Evolutionary conservation across 2,797 vertebrate genomes (phyloP).

Genomic region (Microcaecilia unicolor): DNA sequence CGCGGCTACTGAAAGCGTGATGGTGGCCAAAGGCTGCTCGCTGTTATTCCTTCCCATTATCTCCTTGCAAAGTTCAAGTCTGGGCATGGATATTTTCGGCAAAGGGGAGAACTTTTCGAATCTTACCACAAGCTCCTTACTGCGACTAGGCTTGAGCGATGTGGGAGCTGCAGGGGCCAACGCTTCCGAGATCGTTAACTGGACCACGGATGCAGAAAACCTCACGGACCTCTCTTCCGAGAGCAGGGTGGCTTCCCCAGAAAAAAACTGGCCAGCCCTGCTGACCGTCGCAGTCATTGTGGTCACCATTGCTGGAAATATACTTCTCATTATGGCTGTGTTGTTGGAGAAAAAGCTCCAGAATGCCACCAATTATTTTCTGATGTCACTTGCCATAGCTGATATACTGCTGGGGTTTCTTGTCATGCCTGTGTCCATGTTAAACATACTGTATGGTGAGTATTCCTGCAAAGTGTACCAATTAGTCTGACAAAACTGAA

Average conservation of each 20-base stretch:
- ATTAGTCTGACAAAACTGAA: too few species aligned
- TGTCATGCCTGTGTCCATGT: slow-evolving; percentile 94
- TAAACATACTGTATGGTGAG: slow-evolving; percentile 94
- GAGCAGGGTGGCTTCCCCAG: slow-evolving; percentile 31
- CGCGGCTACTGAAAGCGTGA: slow-evolving; percentile 23
- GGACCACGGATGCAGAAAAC: slow-evolving; percentile 45
- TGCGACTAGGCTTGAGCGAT: slow-evolving; percentile 36
- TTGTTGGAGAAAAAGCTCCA: slow-evolving; percentile 94
- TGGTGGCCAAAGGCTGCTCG: slow-evolving; percentile 29
- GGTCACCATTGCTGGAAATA: slow-evolving; percentile 88
- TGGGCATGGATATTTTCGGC: slow-evolving; percentile 56
- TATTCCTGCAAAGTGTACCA: slow-evolving; percentile 18
- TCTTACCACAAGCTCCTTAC: slow-evolving; percentile 43
- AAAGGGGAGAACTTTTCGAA: slow-evolving; percentile 45
- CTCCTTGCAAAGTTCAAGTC: slow-evolving; percentile 21
- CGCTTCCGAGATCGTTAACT: slow-evolving; percentile 42
- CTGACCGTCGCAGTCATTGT: slow-evolving; percentile 75
- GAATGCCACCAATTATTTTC: slow-evolving; percentile 95
- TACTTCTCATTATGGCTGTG: slow-evolving; percentile 93
- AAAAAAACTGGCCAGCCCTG: slow-evolving; percentile 88
- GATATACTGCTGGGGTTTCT: slow-evolving; percentile 93
- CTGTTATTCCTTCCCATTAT: slow-evolving; percentile 14
- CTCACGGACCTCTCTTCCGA: slow-evolving; percentile 40
- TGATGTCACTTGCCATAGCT: slow-evolving; percentile 92
- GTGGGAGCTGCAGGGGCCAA: slow-evolving; percentile 48